Base-by-base conservation (phyloP, 2,888 invertebrate species). In the Synanthedon formicaeformis region DNA sequence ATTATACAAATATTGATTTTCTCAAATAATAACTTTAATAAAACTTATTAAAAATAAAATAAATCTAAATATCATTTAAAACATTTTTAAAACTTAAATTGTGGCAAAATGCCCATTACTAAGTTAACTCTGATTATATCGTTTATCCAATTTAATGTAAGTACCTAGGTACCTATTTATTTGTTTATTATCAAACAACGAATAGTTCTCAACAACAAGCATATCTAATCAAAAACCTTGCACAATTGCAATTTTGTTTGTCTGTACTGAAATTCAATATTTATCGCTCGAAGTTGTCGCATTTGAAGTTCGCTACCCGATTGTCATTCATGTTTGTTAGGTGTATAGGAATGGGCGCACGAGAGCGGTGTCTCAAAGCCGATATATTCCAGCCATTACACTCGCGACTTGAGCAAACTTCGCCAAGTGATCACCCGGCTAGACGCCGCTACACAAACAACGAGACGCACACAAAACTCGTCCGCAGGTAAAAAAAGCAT, bases 381-480 rank as follows among this genome's bases (percentile, higher is more conserved):
- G 71, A 76, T 78, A 73, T 71, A 72, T 75, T 72, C 75, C 71
- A 75, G 69, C 69, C 71, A 77, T 77, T 75, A 75, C 74, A 62
- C 69, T 67, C 65, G 68, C 70, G 71, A 73, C 73, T 78, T 70
- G 66, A 69, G 73, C 75, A 78, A 78, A 78, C 77, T 80, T 73
- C 62, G 65, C 75, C 67, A 73, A 79, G 74, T 73, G 79, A 79
- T 78, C 75, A 69, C 73, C 59, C 63, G 74, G 75, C 80, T 79
- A 81, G 81, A 80, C 79, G 70, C 66, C 64, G 63, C 64, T 75
- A 78, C 76, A 80, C 78, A 76, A 75, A 75, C 76, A 74, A 68
- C 67, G 70, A 12, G n/a, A 74, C 81, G 72, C 78, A 68, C 75
- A 81, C 78, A 76, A 80, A 82, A 77, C 74, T 64, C 67, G 67